Conservation (phyloP, 2,888 invertebrate genomes). For the Stramonita haemastoma region DNA sequence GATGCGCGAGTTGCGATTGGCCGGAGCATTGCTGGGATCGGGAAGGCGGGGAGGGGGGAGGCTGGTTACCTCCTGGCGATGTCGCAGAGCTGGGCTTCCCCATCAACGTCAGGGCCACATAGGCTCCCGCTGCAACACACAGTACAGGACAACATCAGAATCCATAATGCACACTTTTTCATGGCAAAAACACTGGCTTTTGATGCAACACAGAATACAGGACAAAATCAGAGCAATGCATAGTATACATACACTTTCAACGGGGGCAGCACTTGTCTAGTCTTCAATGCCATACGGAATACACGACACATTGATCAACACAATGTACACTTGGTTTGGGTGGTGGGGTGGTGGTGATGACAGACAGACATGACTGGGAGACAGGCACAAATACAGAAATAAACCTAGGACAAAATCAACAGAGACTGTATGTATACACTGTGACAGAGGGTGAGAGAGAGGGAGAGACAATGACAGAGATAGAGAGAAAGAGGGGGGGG, state of each 20-base stretch:
- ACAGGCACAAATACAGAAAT: too few species aligned
- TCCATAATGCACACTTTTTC: too few species aligned
- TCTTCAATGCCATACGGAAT: neutral
- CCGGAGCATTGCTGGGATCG: slow-evolving; percentile 41
- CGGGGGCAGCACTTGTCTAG: neutral
- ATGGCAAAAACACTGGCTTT: neutral
- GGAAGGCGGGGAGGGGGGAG: neutral
- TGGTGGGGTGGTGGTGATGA: too few species aligned
- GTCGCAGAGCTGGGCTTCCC: slow-evolving; percentile 68
- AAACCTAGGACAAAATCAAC: too few species aligned
- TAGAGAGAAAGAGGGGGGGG: too few species aligned
- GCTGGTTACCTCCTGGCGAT: slow-evolving; percentile 51
- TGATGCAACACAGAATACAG: neutral
- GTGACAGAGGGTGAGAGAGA: too few species aligned
- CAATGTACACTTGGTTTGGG: too few species aligned
- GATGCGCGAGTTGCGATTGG: slow-evolving; percentile 65
- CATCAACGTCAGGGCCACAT: slow-evolving; percentile 79
- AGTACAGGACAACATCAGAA: neutral
- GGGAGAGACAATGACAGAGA: too few species aligned
- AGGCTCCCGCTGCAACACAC: slow-evolving; percentile 77
- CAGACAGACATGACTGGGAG: too few species aligned
- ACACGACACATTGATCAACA: too few species aligned
- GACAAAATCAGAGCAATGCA: neutral
- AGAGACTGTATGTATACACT: too few species aligned
- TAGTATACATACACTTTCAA: neutral